A percentile compares a stretch with the other conserved stretches of the same genome.
These are phyloP conservation scores for Glyphotaelius pellucidus DNA, from an alignment of 2,888 invertebrate species.

Conservation along the genomic window DNA sequence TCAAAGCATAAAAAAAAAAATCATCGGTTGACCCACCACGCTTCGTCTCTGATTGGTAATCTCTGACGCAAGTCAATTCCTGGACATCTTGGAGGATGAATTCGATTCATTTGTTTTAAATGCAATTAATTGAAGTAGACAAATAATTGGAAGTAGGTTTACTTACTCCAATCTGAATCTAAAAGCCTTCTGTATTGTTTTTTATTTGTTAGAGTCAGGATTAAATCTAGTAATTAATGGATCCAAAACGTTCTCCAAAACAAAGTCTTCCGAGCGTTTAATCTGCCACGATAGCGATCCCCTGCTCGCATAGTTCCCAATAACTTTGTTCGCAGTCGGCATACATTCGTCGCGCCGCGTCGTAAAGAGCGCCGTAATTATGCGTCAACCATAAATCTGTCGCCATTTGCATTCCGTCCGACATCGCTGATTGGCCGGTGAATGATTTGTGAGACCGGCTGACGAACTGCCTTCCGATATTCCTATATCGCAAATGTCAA, in stretches of 20 bases:
- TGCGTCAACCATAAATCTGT: constrained; percentile 64
- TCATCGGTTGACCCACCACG: too few relatives aligned
- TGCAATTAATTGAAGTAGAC: too few relatives aligned
- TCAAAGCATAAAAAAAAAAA: too few relatives aligned
- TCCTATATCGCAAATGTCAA: constrained; percentile 39
- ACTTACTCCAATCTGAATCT: too few relatives aligned
- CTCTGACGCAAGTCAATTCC: too few relatives aligned
- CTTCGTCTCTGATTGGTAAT: too few relatives aligned
- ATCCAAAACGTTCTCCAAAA: background rate
- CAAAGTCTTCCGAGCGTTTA: background rate
- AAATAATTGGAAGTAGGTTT: too few relatives aligned
- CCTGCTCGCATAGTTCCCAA: background rate
- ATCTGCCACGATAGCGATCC: background rate
- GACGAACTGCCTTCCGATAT: constrained; percentile 46
- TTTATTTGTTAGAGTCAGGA: background rate
- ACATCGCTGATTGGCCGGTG: constrained; percentile 62
- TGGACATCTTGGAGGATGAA: too few relatives aligned
- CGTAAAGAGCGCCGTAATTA: constrained; percentile 61
- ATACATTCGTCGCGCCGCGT: constrained; percentile 44
- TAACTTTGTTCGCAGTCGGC: constrained; percentile 12
- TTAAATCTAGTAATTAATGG: background rate
- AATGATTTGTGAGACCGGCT: constrained; percentile 59
- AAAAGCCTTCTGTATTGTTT: background rate
- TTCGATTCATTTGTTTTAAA: too few relatives aligned
- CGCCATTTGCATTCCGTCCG: constrained; percentile 62